These are phyloP conservation scores for Epinotia demarniana DNA, from an alignment of 2,888 invertebrate genomes.

Conservation along the genomic window DNA sequence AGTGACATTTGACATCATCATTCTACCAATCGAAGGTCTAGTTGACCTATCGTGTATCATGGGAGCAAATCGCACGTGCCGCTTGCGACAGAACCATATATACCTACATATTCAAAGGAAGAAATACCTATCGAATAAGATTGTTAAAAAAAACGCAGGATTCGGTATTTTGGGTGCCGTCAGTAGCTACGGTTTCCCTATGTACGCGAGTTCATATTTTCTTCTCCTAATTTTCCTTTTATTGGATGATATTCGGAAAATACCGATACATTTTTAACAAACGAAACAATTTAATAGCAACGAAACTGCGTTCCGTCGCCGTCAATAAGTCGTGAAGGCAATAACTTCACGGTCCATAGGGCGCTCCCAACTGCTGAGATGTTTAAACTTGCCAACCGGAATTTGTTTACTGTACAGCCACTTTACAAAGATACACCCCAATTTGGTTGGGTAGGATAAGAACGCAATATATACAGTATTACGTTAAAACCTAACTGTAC, in stretches of 20 bases:
- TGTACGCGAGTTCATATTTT: background rate
- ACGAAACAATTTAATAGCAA: slow-evolving; percentile 43
- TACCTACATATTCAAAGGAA: no score
- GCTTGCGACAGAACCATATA: no score
- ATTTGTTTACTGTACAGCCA: slow-evolving; percentile 63
- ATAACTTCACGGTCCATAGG: slow-evolving; percentile 71
- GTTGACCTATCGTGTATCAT: no score
- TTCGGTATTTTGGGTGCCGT: no score
- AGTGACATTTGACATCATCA: no score
- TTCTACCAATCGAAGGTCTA: no score
- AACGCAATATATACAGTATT: slow-evolving; percentile 10
- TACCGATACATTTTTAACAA: slow-evolving; percentile 50
- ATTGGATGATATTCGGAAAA: slow-evolving; percentile 46
- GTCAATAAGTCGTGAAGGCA: slow-evolving; percentile 69
- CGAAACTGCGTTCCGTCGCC: slow-evolving; percentile 42
- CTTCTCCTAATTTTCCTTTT: background rate
- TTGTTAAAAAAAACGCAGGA: no score
- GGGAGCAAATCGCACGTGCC: no score
- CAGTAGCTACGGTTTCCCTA: background rate
- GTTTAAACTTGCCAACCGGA: slow-evolving; percentile 67
- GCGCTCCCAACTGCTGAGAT: slow-evolving; percentile 63
- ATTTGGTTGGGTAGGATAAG: slow-evolving; percentile 39
- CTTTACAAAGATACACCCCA: slow-evolving; percentile 51
- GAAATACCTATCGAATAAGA: no score
- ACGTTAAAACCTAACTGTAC: background rate